Conservation (phyloP, 2,797 vertebrate genomes). For the Australoheros facetus region DNA sequence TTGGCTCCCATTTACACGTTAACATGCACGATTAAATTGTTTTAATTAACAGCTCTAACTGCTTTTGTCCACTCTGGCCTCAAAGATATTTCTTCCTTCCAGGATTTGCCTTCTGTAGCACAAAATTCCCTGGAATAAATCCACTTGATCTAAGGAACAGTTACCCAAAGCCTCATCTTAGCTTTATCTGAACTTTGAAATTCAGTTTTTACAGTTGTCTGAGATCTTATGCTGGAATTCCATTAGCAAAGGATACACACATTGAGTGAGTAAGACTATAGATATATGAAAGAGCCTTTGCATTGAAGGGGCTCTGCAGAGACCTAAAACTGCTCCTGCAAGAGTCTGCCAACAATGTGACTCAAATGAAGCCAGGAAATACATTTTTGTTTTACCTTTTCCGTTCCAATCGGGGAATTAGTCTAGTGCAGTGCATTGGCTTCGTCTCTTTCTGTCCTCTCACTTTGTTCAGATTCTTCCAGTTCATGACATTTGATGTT, state of each 20-base stretch:
- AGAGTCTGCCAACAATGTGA: no score
- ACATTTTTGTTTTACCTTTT: no score
- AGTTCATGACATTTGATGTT: no score
- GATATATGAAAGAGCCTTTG: not conserved
- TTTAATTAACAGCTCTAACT: not conserved
- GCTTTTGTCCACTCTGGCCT: accelerated
- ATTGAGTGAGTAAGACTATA: not conserved
- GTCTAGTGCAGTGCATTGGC: not conserved
- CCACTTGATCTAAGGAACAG: not conserved
- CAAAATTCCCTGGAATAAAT: not conserved
- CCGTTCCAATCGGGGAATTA: not conserved
- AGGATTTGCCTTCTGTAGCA: not conserved
- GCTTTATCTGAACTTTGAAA: not conserved
- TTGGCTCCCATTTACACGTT: not conserved
- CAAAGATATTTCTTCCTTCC: not conserved
- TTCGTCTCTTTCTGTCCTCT: no score
- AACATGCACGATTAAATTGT: not conserved
- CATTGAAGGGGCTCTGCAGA: not conserved
- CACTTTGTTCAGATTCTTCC: no score
- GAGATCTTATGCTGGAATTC: not conserved
- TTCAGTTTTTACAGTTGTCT: not conserved
- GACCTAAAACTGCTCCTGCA: no score
- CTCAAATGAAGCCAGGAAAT: no score
- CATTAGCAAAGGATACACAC: not conserved
- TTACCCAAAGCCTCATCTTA: not conserved